Conservation (phyloP, 2,113 vertebrate species). For the Trogon melanurus region DNA sequence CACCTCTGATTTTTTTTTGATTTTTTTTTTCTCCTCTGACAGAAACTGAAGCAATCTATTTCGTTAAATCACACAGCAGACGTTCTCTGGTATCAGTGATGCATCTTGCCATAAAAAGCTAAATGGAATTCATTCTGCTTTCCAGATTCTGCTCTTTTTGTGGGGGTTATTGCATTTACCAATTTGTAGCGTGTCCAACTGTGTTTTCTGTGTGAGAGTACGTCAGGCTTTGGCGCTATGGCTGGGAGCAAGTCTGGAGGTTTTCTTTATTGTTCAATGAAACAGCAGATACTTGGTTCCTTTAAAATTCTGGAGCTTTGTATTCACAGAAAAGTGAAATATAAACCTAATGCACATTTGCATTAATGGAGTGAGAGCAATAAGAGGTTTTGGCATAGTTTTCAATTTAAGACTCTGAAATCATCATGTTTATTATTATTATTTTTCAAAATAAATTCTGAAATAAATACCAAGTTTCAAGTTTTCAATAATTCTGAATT, state of each 20-base stretch:
- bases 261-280: not conserved
- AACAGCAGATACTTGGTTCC: not conserved
- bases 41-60: not conserved
- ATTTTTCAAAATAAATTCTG: not conserved
- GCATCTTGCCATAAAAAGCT: no score
- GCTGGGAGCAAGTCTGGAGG: not conserved
- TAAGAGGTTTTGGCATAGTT: not conserved
- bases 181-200: rapidly evolving
- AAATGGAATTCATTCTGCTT: not conserved
- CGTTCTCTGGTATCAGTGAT: not conserved
- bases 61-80: not conserved
- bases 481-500: not conserved
- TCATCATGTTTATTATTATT: not conserved
- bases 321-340: not conserved
- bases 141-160: not conserved
- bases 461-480: not conserved
- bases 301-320: not conserved
- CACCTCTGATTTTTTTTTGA: not conserved
- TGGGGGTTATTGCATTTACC: not conserved
- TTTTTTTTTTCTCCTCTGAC: not conserved
- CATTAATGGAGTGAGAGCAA: not conserved
- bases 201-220: not conserved
- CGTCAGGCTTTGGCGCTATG: not conserved
- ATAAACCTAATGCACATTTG: not conserved
- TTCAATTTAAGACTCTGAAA: not conserved